Evolutionary conservation across 2,113 vertebrate genomes (phyloP).

Genomic region (Notothenia rossii): DNA sequence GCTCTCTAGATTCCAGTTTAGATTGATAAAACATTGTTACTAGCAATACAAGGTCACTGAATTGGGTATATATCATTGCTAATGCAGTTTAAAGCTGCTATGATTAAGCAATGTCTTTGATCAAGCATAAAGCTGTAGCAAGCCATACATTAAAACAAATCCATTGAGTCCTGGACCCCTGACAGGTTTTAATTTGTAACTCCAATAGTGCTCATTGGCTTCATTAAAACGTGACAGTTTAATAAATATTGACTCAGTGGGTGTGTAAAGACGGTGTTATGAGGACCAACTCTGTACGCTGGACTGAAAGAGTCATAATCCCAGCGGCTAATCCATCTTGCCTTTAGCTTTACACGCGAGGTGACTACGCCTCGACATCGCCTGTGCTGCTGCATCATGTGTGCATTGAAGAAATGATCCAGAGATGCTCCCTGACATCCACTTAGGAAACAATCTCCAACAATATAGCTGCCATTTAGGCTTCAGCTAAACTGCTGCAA

Average conservation of each 20-base stretch:
- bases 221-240: constrained; percentile 43
- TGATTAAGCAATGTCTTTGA: constrained; percentile 2
- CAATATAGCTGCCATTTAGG: constrained; percentile 51
- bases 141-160: constrained; percentile 4
- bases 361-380: constrained; percentile 42
- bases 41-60: neutral
- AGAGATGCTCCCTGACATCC: constrained; percentile 58
- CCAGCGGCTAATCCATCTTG: constrained; percentile 54
- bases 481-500: constrained; percentile 57
- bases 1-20: constrained; percentile 1
- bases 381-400: constrained; percentile 37
- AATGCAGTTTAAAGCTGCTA: neutral
- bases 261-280: constrained; percentile 1
- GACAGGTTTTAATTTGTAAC: constrained; percentile 26
- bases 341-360: constrained; percentile 35
- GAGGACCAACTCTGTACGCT: constrained; percentile 6
- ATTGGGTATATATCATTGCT: neutral
- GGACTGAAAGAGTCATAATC: constrained; percentile 46
- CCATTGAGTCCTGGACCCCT: constrained; percentile 7
- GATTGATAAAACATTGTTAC: neutral
- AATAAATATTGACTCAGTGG: constrained; percentile 38
- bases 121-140: neutral
- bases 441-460: constrained; percentile 40
- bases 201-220: constrained; percentile 23
- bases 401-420: constrained; percentile 35